Base-by-base conservation (phyloP, 2,888 invertebrate species). In the Zygaena filipendulae region DNA sequence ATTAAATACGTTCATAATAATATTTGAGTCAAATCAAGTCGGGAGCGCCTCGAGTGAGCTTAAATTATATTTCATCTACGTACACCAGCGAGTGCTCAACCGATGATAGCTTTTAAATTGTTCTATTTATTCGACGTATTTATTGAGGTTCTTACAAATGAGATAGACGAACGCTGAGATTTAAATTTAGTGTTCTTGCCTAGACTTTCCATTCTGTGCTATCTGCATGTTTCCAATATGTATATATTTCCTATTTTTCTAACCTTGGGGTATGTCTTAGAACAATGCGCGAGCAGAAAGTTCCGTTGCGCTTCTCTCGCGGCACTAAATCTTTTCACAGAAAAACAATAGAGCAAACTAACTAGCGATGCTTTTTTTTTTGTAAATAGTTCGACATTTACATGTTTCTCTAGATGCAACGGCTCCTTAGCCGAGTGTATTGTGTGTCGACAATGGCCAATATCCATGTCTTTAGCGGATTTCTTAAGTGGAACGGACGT, bases 381-480 rank as follows among this genome's bases (percentile, higher is more conserved):
- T n/a, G n/a, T n/a, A n/a, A n/a, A n/a, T n/a, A n/a, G 59, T 56
- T 51, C 51, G 56, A 55, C 55, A 66, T 68, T 69, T 64, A 61
- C 66, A 67, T 64, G 59, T 47, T 42, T 52, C 59, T 48, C 50
- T 52, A 55, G 53, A 29, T 36, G 30, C 38, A 43, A 43, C 62
- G 67, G 63, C 64, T 67, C 60, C 58, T 56, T 67, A 59, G 64
- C 63, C 49, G 49, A 47, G 47, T 43, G 60, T 58, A 72, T 75
- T 74, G 74, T 74, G 61, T 67, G 50, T 54, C 45, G 46, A 51
- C 38, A 71, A 74, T 71, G 54, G 67, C 53, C 58, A 59, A 66
- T 66, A 67, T 64, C 47, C 45, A 57, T n/a, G 56, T 57, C 59
- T 59, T 60, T 59, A 52, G 59, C 49, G 40, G 42, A 52, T 70